phyloP scores from a whole-genome alignment of 2,113 vertebrate species.

The Passer domesticus region DNA sequence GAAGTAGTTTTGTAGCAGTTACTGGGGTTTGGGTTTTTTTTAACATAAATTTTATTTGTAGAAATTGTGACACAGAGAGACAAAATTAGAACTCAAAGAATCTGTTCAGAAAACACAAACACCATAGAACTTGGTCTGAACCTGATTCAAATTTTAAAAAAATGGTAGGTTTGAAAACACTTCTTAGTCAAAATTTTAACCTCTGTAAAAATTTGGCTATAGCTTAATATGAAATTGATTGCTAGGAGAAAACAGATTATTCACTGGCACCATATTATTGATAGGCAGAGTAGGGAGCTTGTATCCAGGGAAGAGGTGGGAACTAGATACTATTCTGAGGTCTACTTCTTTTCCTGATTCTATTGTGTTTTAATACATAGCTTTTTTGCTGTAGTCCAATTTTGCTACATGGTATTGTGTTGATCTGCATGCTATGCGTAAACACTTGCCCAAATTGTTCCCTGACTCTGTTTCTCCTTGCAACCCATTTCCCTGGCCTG shows the following conservation, averaged over 20 bases:
- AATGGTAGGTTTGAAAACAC: not conserved
- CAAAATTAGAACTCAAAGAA: not conserved
- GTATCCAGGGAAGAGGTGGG: not conserved
- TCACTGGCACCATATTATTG: not conserved
- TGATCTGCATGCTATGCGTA: not conserved
- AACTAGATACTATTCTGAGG: not conserved
- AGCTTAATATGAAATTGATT: not conserved
- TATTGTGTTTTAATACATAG: not conserved
- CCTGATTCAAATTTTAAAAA: not conserved
- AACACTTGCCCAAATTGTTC: not conserved
- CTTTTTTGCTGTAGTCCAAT: not conserved
- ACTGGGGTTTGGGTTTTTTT: not conserved
- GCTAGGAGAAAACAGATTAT: not conserved
- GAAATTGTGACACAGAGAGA: not conserved
- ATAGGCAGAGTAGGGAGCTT: not conserved
- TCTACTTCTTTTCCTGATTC: not conserved
- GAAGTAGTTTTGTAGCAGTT: not conserved
- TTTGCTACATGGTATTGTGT: not conserved
- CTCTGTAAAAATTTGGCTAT: not conserved
- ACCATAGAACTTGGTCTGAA: not conserved
- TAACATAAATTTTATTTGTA: not conserved
- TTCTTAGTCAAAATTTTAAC: not conserved
- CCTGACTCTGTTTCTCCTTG: not conserved
- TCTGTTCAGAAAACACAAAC: not conserved
- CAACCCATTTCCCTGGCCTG: not conserved